Evolutionary conservation across 2,888 invertebrate species (phyloP), one percentile per base, ranked within the genome.

Genomic region (Leucophora obtusa): DNA sequence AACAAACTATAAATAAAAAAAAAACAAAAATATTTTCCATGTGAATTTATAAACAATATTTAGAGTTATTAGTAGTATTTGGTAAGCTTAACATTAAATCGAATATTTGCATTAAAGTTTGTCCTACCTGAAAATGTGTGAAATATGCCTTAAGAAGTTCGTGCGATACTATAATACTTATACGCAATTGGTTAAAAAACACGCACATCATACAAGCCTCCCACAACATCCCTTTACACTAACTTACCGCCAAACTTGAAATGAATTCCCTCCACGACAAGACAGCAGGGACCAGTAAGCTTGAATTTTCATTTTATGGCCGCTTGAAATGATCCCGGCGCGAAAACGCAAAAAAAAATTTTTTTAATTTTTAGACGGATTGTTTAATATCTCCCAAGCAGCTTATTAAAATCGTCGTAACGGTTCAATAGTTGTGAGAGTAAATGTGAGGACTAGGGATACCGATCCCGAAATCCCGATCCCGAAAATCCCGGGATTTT

Each of bases 151-250:
- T 3, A 38, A 28, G 28, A 59, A 53, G 17, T 59, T 73, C 43
- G 15, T 74, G 73, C 66, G 73, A 74, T 43, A 74, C 51, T 51
- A 60, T 74, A 59, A n/a, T 18, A 59, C 18, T 53, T 58, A 53
- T 59, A 38, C 66, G 73, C 73, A 66, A 59, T 50, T 38, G 33
- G 3, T 74, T 14, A 50, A n/a, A n/a, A 63, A 21, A 47, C n/a
- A 47, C 6, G 1, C 43, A n/a, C 14, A 47, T 5, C 14, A 47
- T 5, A 3, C 14, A n/a, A 47, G 3, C n/a, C 6, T 1, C n/a
- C n/a, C 43, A 38, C 14, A 38, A 38, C 11, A 38, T 11, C 38
- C 38, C 1, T 38, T 38, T 38, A 38, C 38, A 38, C 10, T 38
- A 38, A 28, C 28, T 28, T 7, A 28, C 7, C 7, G 28, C 1